Evolutionary conservation across 2,888 invertebrate species (phyloP).

Genomic region (Nomada fabriciana): DNA sequence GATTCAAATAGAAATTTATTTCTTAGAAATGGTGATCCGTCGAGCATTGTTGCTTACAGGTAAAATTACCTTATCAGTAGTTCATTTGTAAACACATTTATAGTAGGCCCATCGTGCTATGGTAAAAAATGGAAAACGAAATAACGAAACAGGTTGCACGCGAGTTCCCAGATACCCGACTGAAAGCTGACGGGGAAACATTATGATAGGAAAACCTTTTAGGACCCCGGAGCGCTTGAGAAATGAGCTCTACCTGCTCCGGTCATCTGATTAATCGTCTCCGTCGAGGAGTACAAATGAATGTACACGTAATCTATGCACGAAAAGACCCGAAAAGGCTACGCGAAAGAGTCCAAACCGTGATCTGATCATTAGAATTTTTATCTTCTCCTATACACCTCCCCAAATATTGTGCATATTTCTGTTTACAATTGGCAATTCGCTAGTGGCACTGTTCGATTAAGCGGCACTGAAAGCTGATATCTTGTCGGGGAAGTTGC

Average conservation of each 20-base stretch:
- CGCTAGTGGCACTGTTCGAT: neutral
- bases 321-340: too few species aligned
- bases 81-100: neutral
- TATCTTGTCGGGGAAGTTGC: neutral
- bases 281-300: neutral
- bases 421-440: neutral
- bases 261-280: neutral
- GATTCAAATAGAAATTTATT: neutral
- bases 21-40: neutral
- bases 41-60: too few species aligned
- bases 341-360: neutral
- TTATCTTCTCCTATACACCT: neutral
- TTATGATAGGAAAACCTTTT: constrained; percentile 21
- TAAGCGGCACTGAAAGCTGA: neutral
- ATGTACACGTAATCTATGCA: neutral
- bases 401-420: neutral
- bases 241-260: neutral
- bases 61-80: neutral
- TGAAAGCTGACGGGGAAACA: neutral
- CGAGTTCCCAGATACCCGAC: neutral
- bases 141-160: too few species aligned
- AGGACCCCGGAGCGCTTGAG: neutral
- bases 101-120: neutral
- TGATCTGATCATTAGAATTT: neutral
- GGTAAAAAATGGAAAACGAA: neutral